A percentile compares a stretch with the other conserved stretches of the same genome.
phyloP scores from a whole-genome alignment of 2,888 invertebrate genomes.

The Polyommatus icarus region DNA sequence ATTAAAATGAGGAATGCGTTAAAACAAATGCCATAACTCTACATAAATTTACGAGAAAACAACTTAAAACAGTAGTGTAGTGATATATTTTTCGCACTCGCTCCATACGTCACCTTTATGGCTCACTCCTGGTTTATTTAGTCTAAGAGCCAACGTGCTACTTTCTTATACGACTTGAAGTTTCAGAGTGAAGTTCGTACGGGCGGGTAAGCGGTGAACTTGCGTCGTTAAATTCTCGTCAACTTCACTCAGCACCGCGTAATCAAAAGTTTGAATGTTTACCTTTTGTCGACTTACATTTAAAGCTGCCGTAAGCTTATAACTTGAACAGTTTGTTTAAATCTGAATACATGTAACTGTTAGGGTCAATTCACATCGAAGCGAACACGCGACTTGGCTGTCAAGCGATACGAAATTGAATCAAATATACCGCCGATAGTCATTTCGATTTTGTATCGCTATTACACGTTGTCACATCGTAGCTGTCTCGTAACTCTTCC shows the following conservation, averaged over 20 bases:
- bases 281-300: background rate
- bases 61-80: background rate
- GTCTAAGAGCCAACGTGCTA: slow-evolving; percentile 7
- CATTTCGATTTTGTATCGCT: too few relatives aligned
- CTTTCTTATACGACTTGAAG: slow-evolving; percentile 21
- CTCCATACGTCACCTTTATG: slow-evolving; percentile 17
- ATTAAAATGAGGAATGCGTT: background rate
- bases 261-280: slow-evolving; percentile 10
- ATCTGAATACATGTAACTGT: background rate
- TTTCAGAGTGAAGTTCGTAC: slow-evolving; percentile 13
- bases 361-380: background rate
- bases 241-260: background rate
- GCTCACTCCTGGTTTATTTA: background rate
- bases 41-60: background rate
- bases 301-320: background rate
- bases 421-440: too few relatives aligned
- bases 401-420: too few relatives aligned
- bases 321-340: background rate
- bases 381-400: too few relatives aligned
- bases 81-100: slow-evolving; percentile 8
- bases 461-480: too few relatives aligned
- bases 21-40: background rate
- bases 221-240: slow-evolving; percentile 24
- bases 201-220: background rate
- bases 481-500: too few relatives aligned